Evolutionary conservation across 2,113 vertebrate species (phyloP).

Genomic region (Amazona guildingii): DNA sequence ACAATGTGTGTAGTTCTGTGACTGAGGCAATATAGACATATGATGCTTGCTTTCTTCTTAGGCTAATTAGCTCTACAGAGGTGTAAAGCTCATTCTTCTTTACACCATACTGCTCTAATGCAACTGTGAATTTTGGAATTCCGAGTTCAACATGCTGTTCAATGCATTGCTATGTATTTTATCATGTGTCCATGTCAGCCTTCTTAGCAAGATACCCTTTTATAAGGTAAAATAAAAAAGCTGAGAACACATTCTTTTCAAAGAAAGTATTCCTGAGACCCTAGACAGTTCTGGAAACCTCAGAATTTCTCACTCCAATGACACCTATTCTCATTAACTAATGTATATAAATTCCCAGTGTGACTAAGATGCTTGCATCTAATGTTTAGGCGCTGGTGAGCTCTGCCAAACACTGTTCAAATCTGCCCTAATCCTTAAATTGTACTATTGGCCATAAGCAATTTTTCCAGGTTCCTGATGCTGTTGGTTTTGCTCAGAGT

Average conservation of each 20-base stretch:
- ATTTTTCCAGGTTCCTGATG: neutral
- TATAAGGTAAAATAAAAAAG: neutral
- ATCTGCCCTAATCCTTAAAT: neutral
- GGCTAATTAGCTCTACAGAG: neutral
- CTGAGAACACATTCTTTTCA: neutral
- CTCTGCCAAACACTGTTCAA: neutral
- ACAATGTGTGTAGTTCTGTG: neutral
- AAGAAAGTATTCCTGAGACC: neutral
- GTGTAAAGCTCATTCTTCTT: neutral
- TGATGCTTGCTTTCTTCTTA: neutral
- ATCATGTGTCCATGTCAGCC: neutral
- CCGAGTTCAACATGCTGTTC: neutral
- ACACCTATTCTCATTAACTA: neutral
- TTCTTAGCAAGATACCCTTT: neutral
- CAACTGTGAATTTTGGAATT: neutral
- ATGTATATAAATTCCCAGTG: neutral
- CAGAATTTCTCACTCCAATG: neutral
- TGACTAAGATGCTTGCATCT: neutral
- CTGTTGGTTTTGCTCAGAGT: neutral
- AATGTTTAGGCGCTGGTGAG: neutral
- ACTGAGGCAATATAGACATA: neutral
- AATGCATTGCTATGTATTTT: neutral
- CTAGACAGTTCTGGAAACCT: neutral
- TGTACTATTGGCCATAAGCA: neutral
- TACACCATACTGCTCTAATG: neutral